Base-by-base conservation (phyloP, 1,140 invertebrate genomes). In the Mycetomoellerius zeteki region DNA sequence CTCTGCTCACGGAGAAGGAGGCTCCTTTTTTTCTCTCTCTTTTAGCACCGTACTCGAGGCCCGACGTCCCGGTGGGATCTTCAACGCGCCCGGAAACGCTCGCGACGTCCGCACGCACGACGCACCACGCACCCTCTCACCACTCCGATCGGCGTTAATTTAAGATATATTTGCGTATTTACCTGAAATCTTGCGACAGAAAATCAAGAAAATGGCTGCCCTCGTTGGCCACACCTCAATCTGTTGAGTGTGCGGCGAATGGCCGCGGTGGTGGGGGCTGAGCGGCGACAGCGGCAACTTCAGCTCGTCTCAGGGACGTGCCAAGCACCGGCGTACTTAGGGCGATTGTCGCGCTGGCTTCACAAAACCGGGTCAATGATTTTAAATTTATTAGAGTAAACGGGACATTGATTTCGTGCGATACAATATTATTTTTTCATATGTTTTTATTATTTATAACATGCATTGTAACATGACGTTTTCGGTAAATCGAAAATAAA, bases 131-230 rank as follows among this genome's bases (percentile, higher is more conserved):
- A 90, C 87, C 76, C 90, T 86, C 85, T 76, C 75, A 91, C 84
- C 56, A 90, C 85, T 89, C 65, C 67, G 64, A 60, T 30, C 80
- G 85, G 62, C 82, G 64, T 82, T 87, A 73, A 87, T 64, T 89
- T 91, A 89, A 87, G 82, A 89, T 88, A 91, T 91, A 91, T 89
- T 91, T 91, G 65, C 92, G 91, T 95, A 95, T 94, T 95, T 95
- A 95, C 95, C 95, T 95, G 94, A 94, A 93, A 93, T 94, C 93
- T 93, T 94, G 93, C 94, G 94, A 94, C 94, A 94, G 94, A 95
- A 93, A 95, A 94, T 93, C 93, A 93, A 95, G 94, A 95, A 95
- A 95, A 95, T 95, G 95, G 95, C 95, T 95, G 94, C 94, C 94
- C 92, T 95, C 94, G 93, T 93, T 94, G 94, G 94, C 94, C 95